A percentile compares a stretch with the other conserved stretches of the same genome.
phyloP scores from a whole-genome alignment of 2,113 vertebrate species.

The Corvus moneduloides region DNA sequence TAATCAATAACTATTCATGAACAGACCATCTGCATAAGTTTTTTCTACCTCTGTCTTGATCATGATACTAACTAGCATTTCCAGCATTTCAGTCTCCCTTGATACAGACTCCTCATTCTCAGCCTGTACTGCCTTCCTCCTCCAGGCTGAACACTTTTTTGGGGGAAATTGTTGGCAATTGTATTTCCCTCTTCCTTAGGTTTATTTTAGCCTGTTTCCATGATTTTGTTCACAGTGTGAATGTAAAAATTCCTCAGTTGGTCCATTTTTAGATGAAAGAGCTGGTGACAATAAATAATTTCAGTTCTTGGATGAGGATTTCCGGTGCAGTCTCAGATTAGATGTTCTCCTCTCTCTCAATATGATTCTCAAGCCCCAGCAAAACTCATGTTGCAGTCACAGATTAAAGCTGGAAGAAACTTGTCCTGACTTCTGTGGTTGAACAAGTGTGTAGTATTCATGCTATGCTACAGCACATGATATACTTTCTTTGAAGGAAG shows the following conservation, averaged over 20 bases:
- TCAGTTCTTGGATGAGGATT: not conserved
- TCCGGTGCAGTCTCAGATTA: not conserved
- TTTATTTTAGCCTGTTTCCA: not conserved
- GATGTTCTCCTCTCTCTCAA: not conserved
- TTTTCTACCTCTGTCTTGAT: not conserved
- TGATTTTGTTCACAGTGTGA: not conserved
- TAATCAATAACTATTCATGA: not conserved
- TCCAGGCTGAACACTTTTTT: not conserved
- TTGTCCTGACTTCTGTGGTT: not conserved
- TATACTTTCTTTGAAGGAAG: not conserved
- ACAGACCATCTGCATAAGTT: not conserved
- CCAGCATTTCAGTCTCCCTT: rapidly evolving
- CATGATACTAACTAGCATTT: not conserved
- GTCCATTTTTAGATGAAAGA: not conserved
- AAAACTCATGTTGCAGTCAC: not conserved
- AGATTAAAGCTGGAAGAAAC: not conserved
- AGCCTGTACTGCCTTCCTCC: not conserved
- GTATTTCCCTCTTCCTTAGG: not conserved
- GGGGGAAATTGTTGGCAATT: not conserved
- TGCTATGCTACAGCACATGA: not conserved
- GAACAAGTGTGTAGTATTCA: not conserved
- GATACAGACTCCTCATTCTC: not conserved
- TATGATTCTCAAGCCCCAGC: rapidly evolving
- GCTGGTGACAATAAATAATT: not conserved
- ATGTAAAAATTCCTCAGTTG: not conserved